A percentile compares a stretch with the other conserved stretches of the same genome.
These are phyloP conservation scores for Lordiphosa andalusiaca DNA, from an alignment of 2,888 invertebrate species.

Conservation along the genomic window DNA sequence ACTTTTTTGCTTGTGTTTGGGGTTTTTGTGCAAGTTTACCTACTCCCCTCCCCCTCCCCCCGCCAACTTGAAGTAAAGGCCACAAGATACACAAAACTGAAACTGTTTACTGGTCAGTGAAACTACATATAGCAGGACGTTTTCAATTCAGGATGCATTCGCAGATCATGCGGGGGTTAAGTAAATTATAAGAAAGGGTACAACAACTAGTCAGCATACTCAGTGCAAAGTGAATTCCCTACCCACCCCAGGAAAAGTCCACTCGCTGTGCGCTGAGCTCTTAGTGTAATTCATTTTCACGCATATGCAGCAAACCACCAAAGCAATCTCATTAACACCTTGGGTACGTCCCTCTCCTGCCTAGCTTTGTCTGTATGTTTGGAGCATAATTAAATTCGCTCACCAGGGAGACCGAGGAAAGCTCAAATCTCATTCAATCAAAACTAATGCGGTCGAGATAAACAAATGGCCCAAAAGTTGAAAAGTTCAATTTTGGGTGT, in stretches of 20 bases:
- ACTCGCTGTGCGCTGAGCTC: neutral
- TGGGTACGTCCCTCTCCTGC: neutral
- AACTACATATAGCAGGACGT: too few relatives aligned
- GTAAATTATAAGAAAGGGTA: too few relatives aligned
- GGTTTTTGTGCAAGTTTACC: too few relatives aligned
- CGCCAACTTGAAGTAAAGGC: neutral
- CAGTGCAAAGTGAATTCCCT: too few relatives aligned
- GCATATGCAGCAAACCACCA: slow-evolving; percentile 9
- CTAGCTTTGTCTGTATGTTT: neutral
- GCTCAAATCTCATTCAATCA: slow-evolving; percentile 1
- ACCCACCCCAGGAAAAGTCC: neutral
- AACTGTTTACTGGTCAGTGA: too few relatives aligned
- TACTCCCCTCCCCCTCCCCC: too few relatives aligned
- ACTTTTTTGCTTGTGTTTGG: too few relatives aligned
- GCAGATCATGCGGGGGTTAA: too few relatives aligned
- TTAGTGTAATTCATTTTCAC: neutral
- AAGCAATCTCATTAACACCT: slow-evolving; percentile 38
- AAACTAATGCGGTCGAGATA: slow-evolving; percentile 8
- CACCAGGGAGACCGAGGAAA: neutral
- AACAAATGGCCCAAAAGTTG: slow-evolving; percentile 21
- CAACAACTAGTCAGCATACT: too few relatives aligned
- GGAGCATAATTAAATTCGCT: too few relatives aligned
- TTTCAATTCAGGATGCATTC: too few relatives aligned
- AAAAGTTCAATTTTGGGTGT: neutral
- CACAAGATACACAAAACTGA: neutral